phyloP scores from a whole-genome alignment of 2,113 vertebrate genomes.

The Phycodurus eques region DNA sequence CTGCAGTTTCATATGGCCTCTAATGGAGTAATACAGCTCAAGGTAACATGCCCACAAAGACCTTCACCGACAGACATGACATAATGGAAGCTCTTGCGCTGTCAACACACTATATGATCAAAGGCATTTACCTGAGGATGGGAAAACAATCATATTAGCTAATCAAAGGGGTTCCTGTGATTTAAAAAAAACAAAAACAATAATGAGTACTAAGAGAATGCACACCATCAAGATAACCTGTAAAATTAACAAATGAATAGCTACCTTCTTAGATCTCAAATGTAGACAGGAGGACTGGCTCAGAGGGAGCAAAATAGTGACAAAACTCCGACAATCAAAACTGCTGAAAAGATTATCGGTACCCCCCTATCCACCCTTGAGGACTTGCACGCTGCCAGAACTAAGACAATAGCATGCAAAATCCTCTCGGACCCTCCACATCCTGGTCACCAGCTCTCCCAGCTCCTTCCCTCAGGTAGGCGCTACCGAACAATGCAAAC shows the following conservation, averaged over 20 bases:
- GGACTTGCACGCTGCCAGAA: too few species aligned
- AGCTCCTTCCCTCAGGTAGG: too few species aligned
- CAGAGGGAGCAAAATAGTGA: too few species aligned
- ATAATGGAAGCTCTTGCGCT: conserved; percentile 46
- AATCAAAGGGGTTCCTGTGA: conserved; percentile 25
- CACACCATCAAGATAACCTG: background rate
- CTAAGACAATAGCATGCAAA: too few species aligned
- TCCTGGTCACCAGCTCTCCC: too few species aligned
- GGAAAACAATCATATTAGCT: conserved; percentile 49
- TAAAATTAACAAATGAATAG: background rate
- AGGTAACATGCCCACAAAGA: conserved; percentile 46
- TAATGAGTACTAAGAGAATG: background rate
- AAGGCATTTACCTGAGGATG: conserved; percentile 50
- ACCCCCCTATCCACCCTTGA: too few species aligned
- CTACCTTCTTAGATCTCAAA: background rate
- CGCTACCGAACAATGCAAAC: too few species aligned
- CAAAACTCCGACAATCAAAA: too few species aligned
- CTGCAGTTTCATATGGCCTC: conserved; percentile 11
- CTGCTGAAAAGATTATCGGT: too few species aligned
- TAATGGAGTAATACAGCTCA: conserved; percentile 53
- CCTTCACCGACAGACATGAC: conserved; percentile 64
- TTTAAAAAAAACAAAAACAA: background rate
- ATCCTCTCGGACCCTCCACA: too few species aligned
- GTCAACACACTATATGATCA: conserved; percentile 38
- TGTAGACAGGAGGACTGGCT: too few species aligned